Base-by-base conservation (phyloP, 2,888 invertebrate species). In the Antitype chi region DNA sequence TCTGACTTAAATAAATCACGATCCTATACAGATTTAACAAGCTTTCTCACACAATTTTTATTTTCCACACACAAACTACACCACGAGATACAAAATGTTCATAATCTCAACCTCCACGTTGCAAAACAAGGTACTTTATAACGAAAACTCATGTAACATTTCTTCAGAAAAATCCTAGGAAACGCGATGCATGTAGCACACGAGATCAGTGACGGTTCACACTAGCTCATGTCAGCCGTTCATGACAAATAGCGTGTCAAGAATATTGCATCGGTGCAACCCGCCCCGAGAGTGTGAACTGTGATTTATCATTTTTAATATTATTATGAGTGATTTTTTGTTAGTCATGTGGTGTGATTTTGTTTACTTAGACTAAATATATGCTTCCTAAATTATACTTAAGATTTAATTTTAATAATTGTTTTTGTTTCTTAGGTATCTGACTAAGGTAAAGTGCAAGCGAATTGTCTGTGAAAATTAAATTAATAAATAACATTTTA, bases 251-350 rank as follows among this genome's bases (percentile, higher is more conserved):
- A 70, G 84, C 81, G 74, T 80, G 88, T 85, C 87, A 78, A 72
- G 80, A 57, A 88, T 87, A 87, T 87, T 85, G 88, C 88, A 85
- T 80, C 80, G 85, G 76, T 86, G 87, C 88, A 85, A 82, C 85
- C 77, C 80, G 72, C 71, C 66, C 32, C 49, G 73, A 32, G 68
- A 69, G 70, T 82, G 78, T 43, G 68, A 83, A 76, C 80, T 70
- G 82, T 85, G 87, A 87, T 87, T 88, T 85, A 87, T 87, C 76
- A 87, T 86, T 85, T 87, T 86, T 87, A 88, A 87, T 87, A 82
- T 76, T 69, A 38, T 63, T 38, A 32, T 32, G 74, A 80, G 72
- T 79, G 77, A 79, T 80, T 82, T 88, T 84, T 81, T 2, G 47
- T 73, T 69, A 66, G 23, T 47, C 72, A 2, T 62, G 55, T 57